These are phyloP conservation scores for Ptychobarbus kaznakovi DNA, from an alignment of 2,797 vertebrate genomes.

Conservation along the genomic window DNA sequence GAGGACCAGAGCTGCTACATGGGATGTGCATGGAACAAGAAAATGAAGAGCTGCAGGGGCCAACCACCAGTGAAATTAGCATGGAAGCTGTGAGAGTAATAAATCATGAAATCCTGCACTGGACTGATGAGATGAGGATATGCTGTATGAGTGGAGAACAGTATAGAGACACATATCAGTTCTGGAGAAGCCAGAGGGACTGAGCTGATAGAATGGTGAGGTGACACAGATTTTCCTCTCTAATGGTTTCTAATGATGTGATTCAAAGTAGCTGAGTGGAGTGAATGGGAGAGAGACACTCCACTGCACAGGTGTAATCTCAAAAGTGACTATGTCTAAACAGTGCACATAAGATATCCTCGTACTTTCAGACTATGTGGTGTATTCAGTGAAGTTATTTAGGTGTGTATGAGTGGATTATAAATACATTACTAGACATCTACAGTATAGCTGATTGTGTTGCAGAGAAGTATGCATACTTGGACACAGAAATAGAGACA, in stretches of 20 bases:
- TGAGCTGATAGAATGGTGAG: slow-evolving; percentile 22
- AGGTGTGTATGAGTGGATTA: too few relatives aligned
- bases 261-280: slow-evolving; percentile 10
- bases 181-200: neutral
- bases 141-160: slow-evolving; percentile 4
- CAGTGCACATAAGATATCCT: neutral
- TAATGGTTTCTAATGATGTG: slow-evolving; percentile 47
- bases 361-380: neutral
- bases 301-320: slow-evolving; percentile 11
- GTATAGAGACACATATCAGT: slow-evolving; percentile 19
- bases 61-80: slow-evolving; percentile 12
- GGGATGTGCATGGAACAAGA: neutral
- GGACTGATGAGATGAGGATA: slow-evolving; percentile 20
- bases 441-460: neutral
- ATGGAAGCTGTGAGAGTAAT: slow-evolving; percentile 22
- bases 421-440: neutral
- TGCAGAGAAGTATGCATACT: neutral
- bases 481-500: neutral
- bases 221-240: slow-evolving; percentile 36
- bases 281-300: neutral
- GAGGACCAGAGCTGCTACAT: slow-evolving; percentile 7
- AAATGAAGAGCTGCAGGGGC: neutral
- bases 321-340: slow-evolving; percentile 1
- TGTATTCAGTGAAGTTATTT: neutral
- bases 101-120: slow-evolving; percentile 26